Conservation (phyloP, 2,113 vertebrate genomes). For the Paratilapia polleni region DNA sequence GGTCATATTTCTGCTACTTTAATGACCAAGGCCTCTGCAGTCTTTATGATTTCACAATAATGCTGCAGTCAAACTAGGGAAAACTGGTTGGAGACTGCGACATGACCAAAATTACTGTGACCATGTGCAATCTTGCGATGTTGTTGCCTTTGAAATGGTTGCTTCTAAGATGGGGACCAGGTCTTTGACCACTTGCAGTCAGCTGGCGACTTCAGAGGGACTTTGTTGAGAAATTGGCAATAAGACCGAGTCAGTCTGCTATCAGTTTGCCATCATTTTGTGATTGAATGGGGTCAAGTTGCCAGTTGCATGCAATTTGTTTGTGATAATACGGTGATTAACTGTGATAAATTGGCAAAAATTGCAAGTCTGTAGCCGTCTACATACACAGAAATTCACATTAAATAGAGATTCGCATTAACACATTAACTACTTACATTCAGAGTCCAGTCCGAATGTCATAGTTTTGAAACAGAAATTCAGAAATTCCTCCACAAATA, state of each 20-base stretch:
- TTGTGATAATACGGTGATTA: not conserved
- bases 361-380: not conserved
- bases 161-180: not conserved
- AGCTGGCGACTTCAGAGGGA: accelerated
- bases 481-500: not conserved
- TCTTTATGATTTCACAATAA: not conserved
- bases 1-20: not conserved
- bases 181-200: not conserved
- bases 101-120: not conserved
- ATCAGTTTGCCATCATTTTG: accelerated
- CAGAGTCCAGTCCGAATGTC: not conserved
- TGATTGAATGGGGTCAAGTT: too few relatives aligned
- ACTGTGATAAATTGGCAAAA: not conserved
- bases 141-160: not conserved
- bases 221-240: not conserved
- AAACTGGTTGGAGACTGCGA: not conserved
- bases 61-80: not conserved
- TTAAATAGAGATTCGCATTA: too few relatives aligned
- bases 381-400: not conserved
- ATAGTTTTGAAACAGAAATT: not conserved
- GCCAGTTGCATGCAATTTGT: not conserved
- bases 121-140: too few relatives aligned
- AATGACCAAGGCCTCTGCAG: not conserved
- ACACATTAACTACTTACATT: not conserved
- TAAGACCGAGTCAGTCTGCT: accelerated